phyloP scores from a whole-genome alignment of 2,113 vertebrate genomes.

The Equus przewalskii region DNA sequence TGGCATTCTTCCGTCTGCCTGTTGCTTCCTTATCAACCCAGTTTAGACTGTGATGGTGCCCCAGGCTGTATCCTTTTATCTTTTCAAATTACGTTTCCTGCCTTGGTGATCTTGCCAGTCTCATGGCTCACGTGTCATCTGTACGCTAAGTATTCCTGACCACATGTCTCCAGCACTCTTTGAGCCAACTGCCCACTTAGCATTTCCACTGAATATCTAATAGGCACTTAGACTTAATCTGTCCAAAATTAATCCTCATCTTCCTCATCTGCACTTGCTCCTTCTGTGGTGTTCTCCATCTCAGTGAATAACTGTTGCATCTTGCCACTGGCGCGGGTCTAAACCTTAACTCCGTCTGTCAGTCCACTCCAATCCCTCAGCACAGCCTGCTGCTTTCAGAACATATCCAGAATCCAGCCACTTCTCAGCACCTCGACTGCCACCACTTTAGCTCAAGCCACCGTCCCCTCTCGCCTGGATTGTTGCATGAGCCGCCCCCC shows the following conservation, averaged over 20 bases:
- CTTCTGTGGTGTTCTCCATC: neutral
- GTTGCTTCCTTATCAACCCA: neutral
- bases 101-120: neutral
- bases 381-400: neutral
- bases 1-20: neutral
- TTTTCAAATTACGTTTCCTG: too few species aligned
- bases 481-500: too few species aligned
- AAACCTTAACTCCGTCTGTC: neutral
- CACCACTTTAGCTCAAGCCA: neutral
- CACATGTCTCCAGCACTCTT: neutral
- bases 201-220: neutral
- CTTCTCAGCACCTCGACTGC: neutral
- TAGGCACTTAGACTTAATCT: neutral
- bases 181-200: neutral
- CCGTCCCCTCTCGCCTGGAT: neutral
- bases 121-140: neutral
- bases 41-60: neutral
- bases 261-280: neutral
- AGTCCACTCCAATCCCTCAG: neutral
- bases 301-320: neutral
- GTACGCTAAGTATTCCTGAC: neutral
- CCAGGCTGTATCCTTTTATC: neutral
- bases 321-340: neutral
- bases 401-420: neutral
- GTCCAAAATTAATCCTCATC: neutral